Conservation (phyloP, 2,797 vertebrate species). For the Acanthornis magna region DNA sequence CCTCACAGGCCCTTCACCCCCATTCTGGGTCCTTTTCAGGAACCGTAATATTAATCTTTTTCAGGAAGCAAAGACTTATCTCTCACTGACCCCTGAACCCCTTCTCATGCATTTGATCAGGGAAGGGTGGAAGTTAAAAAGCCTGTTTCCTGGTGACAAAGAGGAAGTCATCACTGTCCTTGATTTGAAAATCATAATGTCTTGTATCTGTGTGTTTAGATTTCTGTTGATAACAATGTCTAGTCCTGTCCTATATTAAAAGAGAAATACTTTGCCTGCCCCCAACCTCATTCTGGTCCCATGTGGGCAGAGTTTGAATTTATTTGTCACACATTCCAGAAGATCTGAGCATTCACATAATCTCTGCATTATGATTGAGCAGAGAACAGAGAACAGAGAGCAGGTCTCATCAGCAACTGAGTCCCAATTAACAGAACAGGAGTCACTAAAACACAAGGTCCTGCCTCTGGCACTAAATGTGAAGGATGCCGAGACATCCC, state of each 20-base stretch:
- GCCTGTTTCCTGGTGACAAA: not conserved
- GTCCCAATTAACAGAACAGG: not conserved
- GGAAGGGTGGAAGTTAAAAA: not conserved
- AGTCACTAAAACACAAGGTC: not conserved
- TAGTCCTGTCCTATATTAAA: not conserved
- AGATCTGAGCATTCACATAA: not conserved
- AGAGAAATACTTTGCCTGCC: not conserved
- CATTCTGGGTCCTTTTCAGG: not conserved
- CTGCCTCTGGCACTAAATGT: not conserved
- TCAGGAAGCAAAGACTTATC: fast-evolving
- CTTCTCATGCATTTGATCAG: not conserved
- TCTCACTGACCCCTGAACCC: not conserved
- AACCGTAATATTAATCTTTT: not conserved
- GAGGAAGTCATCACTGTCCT: not conserved
- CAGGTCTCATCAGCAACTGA: not conserved
- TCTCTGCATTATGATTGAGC: not conserved
- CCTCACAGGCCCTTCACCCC: not conserved
- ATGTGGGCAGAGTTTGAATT: not conserved
- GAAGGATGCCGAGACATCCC: not conserved
- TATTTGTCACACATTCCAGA: not conserved
- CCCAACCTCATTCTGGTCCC: not conserved
- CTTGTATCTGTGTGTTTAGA: not conserved
- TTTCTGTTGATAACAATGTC: not conserved
- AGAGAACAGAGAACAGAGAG: not conserved
- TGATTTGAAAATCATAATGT: not conserved